Base-by-base conservation (phyloP, 1,140 invertebrate genomes). In the Amphibalanus amphitrite region DNA sequence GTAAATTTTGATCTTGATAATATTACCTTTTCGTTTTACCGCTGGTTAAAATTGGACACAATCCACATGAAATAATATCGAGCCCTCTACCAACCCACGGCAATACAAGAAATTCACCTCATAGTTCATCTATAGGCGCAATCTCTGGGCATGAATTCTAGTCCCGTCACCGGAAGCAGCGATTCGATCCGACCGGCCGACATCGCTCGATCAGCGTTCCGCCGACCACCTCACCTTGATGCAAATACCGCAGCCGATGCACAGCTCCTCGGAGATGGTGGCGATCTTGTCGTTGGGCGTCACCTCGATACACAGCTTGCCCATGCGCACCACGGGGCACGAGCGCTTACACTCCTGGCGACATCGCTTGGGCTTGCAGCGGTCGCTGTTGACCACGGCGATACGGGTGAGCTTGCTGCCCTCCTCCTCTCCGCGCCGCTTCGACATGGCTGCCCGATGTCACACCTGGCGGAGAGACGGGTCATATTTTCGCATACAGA, bases 181-280 rank as follows among this genome's bases (percentile, higher is more conserved):
- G n/a, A n/a, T n/a, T n/a, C n/a, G n/a, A n/a, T n/a, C n/a, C n/a
- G n/a, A n/a, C n/a, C n/a, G n/a, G n/a, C n/a, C n/a, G n/a, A n/a
- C n/a, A n/a, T n/a, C n/a, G n/a, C n/a, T n/a, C n/a, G n/a, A n/a
- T n/a, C n/a, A n/a, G n/a, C n/a, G n/a, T n/a, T 4, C 33, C 33
- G 33, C 81, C 88, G 33, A 38, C 4, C 33, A 15, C 4, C 65
- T 17, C n/a, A 28, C 65, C 65, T 67, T 89, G 3, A 87, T 83
- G 86, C 97, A 99, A 78, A 99, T 99, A 90, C 97, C 96, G 84
- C 97, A 99, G 78, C 96, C 97, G 79, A 99, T 99, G 80, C 97
- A 99, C 0, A 99, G 82, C 81, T 98, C 94, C 83, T 99, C 97
- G 73, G 96, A 98, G 78, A 99, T 97, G 69, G 89, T 88, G 69